Conservation (phyloP, 2,113 vertebrate species). For the Myiopsitta monachus region DNA sequence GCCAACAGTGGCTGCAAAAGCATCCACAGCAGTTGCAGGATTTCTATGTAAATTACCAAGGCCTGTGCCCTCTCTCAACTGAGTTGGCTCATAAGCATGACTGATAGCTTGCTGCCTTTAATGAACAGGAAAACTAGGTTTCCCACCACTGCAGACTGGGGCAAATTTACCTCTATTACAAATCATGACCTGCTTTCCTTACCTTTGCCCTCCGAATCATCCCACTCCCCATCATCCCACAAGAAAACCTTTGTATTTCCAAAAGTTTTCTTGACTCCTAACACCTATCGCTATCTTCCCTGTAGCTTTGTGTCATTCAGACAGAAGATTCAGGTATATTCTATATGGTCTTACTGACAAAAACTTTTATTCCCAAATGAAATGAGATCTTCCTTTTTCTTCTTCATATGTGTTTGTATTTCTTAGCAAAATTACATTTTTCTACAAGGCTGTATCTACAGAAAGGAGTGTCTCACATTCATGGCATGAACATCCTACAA, state of each 20-base stretch:
- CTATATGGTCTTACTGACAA: background rate
- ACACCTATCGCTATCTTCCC: background rate
- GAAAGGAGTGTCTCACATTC: background rate
- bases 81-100: conserved; percentile 14
- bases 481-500: background rate
- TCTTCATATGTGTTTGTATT: background rate
- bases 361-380: background rate
- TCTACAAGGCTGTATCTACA: background rate
- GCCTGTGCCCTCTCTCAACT: conserved; percentile 31
- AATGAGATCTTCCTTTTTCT: background rate
- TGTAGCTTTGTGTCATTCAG: background rate
- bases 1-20: conserved; percentile 31
- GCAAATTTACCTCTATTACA: background rate
- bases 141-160: background rate
- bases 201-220: background rate
- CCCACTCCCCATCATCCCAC: background rate
- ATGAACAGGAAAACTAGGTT: conserved; percentile 45
- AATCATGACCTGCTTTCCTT: background rate
- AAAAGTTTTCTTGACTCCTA: background rate
- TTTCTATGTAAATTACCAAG: conserved; percentile 60
- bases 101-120: conserved; percentile 61
- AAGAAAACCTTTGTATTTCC: background rate
- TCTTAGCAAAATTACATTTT: background rate
- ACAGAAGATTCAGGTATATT: background rate
- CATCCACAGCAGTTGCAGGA: background rate